These are phyloP conservation scores for Atta colombica DNA, from an alignment of 1,140 invertebrate species.

Conservation along the genomic window DNA sequence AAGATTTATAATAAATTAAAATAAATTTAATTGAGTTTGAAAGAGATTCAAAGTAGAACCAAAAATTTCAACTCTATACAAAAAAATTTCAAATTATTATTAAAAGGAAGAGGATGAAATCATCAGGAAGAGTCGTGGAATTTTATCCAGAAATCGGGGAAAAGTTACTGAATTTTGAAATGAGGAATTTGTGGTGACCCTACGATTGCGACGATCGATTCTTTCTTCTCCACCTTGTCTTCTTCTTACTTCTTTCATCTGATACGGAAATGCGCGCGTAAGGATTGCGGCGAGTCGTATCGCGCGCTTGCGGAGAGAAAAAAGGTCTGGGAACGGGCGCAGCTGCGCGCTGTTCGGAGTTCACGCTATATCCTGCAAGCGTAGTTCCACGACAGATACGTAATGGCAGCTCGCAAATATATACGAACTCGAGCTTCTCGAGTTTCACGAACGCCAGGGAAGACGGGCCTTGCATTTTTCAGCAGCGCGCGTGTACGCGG, in stretches of 20 bases:
- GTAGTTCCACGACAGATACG: slow-evolving; percentile 67
- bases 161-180: too few species aligned
- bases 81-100: too few species aligned
- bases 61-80: too few species aligned
- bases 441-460: slow-evolving; percentile 52
- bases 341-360: slow-evolving; percentile 67
- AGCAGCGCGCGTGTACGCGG: slow-evolving; percentile 50
- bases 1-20: too few species aligned
- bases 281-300: slow-evolving; percentile 34
- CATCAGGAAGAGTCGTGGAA: too few species aligned
- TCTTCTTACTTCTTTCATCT: slow-evolving; percentile 2
- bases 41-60: too few species aligned
- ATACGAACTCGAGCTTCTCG: slow-evolving; percentile 61
- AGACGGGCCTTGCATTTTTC: slow-evolving; percentile 69
- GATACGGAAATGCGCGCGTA: slow-evolving; percentile 48
- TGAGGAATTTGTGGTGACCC: too few species aligned
- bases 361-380: slow-evolving; percentile 74
- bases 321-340: slow-evolving; percentile 74
- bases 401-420: slow-evolving; percentile 76
- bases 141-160: too few species aligned
- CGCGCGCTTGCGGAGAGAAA: slow-evolving; percentile 32
- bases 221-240: slow-evolving; percentile 7
- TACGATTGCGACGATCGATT: not conserved
- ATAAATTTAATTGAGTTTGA: too few species aligned
- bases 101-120: too few species aligned